Evolutionary conservation across 2,888 invertebrate species (phyloP).

Genomic region (Sycophila texana): DNA sequence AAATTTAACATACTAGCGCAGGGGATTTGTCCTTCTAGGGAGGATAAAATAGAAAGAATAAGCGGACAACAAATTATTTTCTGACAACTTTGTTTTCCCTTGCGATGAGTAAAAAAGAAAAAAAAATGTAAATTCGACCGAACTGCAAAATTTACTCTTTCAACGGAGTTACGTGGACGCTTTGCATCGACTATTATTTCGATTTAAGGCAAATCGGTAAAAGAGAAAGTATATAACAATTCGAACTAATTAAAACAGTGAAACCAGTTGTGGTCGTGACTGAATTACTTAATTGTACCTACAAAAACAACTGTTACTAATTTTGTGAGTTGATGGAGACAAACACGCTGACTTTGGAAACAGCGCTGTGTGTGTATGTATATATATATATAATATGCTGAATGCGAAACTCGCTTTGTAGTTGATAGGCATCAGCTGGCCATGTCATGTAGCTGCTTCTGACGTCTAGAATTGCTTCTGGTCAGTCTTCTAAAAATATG

Average conservation of each 20-base stretch:
- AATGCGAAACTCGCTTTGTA: constrained; percentile 1
- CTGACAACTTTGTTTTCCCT: too few species aligned
- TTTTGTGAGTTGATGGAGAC: neutral
- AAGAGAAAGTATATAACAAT: constrained; percentile 8
- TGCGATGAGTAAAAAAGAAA: too few species aligned
- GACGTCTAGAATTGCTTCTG: neutral
- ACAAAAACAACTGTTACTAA: neutral
- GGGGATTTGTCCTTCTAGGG: too few species aligned
- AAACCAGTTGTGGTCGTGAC: neutral
- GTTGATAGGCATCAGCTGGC: constrained; percentile 20
- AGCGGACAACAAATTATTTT: too few species aligned
- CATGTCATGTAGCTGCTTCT: constrained; percentile 1
- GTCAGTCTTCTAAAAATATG: neutral
- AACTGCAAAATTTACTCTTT: too few species aligned
- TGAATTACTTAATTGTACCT: constrained; percentile 8
- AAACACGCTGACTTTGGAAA: constrained; percentile 15
- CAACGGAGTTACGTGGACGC: too few species aligned
- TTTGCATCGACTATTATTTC: too few species aligned
- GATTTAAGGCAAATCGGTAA: neutral
- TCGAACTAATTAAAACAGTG: constrained; percentile 7
- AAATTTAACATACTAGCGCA: too few species aligned
- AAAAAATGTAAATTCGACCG: too few species aligned
- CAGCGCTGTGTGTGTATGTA: neutral
- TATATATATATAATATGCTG: neutral
- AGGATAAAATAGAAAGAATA: too few species aligned